Evolutionary conservation across 2,888 invertebrate species (phyloP).

Genomic region (Scaeva pyrastri): DNA sequence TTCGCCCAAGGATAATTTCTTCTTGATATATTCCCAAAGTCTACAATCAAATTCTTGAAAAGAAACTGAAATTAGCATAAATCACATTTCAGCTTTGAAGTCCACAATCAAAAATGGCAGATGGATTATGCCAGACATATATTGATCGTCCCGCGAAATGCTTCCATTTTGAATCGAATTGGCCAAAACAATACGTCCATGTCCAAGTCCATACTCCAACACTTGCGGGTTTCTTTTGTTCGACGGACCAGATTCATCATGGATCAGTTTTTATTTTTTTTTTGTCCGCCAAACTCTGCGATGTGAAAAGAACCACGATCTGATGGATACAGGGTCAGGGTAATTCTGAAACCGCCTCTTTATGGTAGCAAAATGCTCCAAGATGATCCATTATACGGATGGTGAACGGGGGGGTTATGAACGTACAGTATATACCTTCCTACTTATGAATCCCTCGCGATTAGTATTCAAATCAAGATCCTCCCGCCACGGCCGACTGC

Average conservation of each 20-base stretch:
- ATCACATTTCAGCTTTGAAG: conserved; percentile 54
- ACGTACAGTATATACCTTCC: conserved; percentile 29
- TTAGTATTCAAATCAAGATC: conserved; percentile 76
- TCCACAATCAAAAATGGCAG: conserved; percentile 67
- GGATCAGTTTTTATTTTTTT: conserved; percentile 12
- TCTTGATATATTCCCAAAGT: background rate
- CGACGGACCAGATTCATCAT: conserved; percentile 14
- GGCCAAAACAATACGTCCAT: conserved; percentile 47
- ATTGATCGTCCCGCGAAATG: conserved; percentile 64
- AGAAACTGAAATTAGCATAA: conserved; percentile 72
- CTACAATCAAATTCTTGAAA: conserved; percentile 52
- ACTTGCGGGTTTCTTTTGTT: conserved; percentile 67
- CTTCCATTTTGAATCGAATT: conserved; percentile 74
- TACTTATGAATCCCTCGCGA: conserved; percentile 65
- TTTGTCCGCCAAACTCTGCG: conserved; percentile 9
- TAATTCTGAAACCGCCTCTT: conserved; percentile 74
- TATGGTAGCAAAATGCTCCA: conserved; percentile 69
- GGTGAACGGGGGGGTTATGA: background rate
- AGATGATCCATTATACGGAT: conserved; percentile 58
- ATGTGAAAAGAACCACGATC: conserved; percentile 55
- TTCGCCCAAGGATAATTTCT: conserved; percentile 44
- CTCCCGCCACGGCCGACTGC: conserved; percentile 41
- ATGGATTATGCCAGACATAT: conserved; percentile 62
- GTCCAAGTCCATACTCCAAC: too few relatives aligned
- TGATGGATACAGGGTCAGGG: conserved; percentile 48